Base-by-base conservation (phyloP, 2,113 vertebrate genomes). In the Axis porcinus region DNA sequence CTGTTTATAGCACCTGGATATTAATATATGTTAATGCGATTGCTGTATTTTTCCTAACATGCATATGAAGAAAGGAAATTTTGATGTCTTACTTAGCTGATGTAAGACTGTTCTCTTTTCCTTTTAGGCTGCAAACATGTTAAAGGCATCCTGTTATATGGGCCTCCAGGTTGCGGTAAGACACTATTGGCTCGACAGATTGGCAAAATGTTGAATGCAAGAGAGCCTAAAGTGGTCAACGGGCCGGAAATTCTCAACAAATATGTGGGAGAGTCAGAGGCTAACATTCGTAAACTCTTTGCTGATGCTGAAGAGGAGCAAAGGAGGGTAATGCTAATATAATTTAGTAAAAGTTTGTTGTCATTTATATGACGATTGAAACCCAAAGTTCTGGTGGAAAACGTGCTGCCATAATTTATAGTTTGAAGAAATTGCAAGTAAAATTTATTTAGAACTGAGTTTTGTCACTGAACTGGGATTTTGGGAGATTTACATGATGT, bases 211-310 rank as follows among this genome's bases (percentile, higher is more conserved):
- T 99, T 99, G 88, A 99, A 99, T 33, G 99, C 99, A 97, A 99
- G 99, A 52, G 99, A 99, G 96, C 99, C 99, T 0, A 99, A 99
- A 98, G 99, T 99, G 76, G 99, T 99, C 98, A 99, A 99, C 2
- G 99, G 99, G 16, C 99, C 99, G 0, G 99, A 99, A 98, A 99
- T 99, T 93, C 99, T 99, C 97, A 99, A 99, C 98, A 99, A 99
- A 83, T 99, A 99, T 1, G 99, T 99, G 36, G 99, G 99, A 0
- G 99, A 99, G 98, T 99, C 99, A 0, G 99, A 99, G 98, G 99
- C 99, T 76, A 99, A 99, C 99, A 99, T 99, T 98, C 99, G 99
- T 89, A 99, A 99, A 98, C 99, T 99, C 97, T 99, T 99, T 86
- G 99, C 99, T 88, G 99, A 99, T 90, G 99, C 99, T 5, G 99